A percentile compares a stretch with the other conserved stretches of the same genome.
Evolutionary conservation across 2,888 invertebrate species (phyloP).

Genomic region (Brachypalpus laphriformis): DNA sequence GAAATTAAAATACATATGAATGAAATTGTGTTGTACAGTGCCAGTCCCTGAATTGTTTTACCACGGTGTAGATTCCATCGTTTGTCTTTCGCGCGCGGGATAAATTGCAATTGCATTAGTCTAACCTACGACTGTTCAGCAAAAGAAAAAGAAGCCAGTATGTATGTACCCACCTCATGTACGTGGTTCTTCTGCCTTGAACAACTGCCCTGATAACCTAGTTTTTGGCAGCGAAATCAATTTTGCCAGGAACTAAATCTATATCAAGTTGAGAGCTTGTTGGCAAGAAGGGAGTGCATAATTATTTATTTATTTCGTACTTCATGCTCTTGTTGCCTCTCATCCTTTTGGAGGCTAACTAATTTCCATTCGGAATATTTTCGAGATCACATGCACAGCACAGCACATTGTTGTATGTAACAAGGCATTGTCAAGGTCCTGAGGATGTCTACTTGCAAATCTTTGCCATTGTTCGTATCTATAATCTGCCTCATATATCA

Average conservation of each 20-base stretch:
- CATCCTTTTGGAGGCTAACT: conserved; percentile 67
- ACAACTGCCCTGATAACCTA: conserved; percentile 72
- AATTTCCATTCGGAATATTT: conserved; percentile 68
- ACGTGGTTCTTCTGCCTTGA: conserved; percentile 49
- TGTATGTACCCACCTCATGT: not conserved
- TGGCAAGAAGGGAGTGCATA: not conserved
- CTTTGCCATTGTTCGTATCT: conserved; percentile 57
- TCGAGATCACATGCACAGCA: conserved; percentile 57
- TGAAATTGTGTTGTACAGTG: conserved; percentile 26
- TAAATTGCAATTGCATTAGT: conserved; percentile 10
- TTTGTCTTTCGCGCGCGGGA: conserved; percentile 57
- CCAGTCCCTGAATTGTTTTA: conserved; percentile 30
- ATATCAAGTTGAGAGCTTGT: conserved; percentile 19
- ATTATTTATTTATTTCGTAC: conserved; percentile 51
- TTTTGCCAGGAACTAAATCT: conserved; percentile 43
- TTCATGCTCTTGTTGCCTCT: conserved; percentile 24
- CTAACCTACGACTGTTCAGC: not conserved
- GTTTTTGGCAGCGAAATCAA: conserved; percentile 63
- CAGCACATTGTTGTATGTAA: conserved; percentile 49
- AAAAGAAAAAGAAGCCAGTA: conserved; percentile 11
- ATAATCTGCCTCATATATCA: conserved; percentile 38
- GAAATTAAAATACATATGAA: conserved; percentile 7
- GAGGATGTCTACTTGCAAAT: conserved; percentile 63
- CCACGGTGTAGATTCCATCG: not conserved
- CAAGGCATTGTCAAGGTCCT: conserved; percentile 70